phyloP scores from a whole-genome alignment of 2,797 vertebrate species.

The Lateolabrax maculatus region DNA sequence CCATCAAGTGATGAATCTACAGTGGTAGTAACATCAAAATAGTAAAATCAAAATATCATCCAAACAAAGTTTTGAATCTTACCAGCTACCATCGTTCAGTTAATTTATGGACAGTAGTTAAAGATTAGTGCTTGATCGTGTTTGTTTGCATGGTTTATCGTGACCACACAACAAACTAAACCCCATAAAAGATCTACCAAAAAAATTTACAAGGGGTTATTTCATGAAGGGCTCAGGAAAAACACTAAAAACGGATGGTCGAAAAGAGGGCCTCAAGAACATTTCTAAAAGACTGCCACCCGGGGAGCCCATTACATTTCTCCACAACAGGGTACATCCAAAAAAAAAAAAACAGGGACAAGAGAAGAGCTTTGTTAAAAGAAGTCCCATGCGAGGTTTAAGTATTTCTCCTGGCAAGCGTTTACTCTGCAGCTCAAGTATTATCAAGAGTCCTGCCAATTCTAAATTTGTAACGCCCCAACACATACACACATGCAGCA shows the following conservation, averaged over 20 bases:
- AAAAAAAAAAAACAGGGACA: constrained; percentile 1
- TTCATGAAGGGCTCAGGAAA: neutral
- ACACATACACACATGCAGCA: neutral
- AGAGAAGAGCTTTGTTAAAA: constrained; percentile 26
- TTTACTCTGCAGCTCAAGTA: constrained; percentile 28
- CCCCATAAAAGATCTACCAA: neutral
- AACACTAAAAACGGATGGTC: neutral
- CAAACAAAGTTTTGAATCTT: neutral
- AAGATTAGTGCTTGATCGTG: neutral
- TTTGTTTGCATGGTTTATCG: constrained; percentile 4
- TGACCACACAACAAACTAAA: neutral
- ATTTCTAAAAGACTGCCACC: constrained; percentile 8
- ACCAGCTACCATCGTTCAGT: neutral
- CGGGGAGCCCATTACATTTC: constrained; percentile 23
- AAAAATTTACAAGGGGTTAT: neutral
- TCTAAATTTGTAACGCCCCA: constrained; percentile 25
- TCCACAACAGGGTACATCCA: neutral
- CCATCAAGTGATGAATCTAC: neutral
- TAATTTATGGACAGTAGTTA: neutral
- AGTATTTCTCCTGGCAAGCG: constrained; percentile 28
- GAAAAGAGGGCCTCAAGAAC: neutral
- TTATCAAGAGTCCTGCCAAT: constrained; percentile 30
- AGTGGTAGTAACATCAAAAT: neutral
- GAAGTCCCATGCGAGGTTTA: constrained; percentile 30
- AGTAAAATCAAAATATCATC: neutral